Conservation (phyloP, 2,113 vertebrate species). For the Oryzias woworae region DNA sequence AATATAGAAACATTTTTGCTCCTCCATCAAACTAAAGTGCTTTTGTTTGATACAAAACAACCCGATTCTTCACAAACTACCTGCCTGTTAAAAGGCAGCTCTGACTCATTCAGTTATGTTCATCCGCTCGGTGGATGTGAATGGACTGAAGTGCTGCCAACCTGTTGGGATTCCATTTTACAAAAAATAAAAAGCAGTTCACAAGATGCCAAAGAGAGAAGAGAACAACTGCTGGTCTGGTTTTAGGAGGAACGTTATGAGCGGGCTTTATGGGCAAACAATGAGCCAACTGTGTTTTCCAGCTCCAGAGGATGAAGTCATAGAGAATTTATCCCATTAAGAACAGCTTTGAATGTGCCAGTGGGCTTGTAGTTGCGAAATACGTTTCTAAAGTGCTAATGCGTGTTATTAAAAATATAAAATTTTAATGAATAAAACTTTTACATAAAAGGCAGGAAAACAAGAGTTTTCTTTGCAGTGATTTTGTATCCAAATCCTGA, state of each 20-base stretch:
- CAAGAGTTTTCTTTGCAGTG: too few relatives aligned
- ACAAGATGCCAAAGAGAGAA: neutral
- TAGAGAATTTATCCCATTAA: constrained; percentile 1
- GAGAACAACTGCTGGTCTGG: neutral
- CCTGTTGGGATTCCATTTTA: neutral
- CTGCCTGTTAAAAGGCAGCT: neutral
- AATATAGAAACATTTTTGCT: too few relatives aligned
- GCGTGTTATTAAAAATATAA: too few relatives aligned
- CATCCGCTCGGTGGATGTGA: neutral
- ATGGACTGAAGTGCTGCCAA: neutral
- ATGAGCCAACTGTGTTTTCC: constrained; percentile 17
- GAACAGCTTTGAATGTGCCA: neutral
- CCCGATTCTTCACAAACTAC: too few relatives aligned
- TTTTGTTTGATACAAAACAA: too few relatives aligned
- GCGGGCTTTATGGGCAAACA: neutral
- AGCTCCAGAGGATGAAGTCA: constrained; percentile 14
- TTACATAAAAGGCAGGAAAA: too few relatives aligned
- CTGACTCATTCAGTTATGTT: neutral
- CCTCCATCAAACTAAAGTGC: too few relatives aligned
- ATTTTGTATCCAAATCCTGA: too few relatives aligned
- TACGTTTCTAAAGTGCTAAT: neutral
- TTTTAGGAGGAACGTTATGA: neutral
- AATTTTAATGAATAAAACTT: too few relatives aligned
- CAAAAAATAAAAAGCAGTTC: neutral
- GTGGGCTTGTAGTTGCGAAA: neutral